Base-by-base conservation (phyloP, 2,888 invertebrate species). In the Geophilus truncorum region DNA sequence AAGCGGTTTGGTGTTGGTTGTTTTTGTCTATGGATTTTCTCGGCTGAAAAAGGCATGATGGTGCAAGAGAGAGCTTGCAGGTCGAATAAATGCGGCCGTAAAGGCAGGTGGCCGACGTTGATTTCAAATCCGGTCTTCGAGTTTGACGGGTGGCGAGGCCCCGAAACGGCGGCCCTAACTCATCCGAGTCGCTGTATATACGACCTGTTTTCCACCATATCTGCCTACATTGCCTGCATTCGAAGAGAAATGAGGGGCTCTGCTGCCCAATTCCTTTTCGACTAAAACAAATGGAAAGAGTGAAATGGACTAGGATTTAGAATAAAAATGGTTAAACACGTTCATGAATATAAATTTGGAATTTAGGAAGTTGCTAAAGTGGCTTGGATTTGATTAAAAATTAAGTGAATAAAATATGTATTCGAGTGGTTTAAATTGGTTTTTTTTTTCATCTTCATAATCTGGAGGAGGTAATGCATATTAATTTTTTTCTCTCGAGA, bases 71-170 rank as follows among this genome's bases (percentile, higher is more conserved):
- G 70, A 70, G 70, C 70, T 70, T 70, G 28, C 70, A 70, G 70
- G 70, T 70, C 70, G 70, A 70, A 70, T 70, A 70, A 70, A 70
- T 70, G 70, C 70, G 70, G 70, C 70, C 70, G 70, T 70, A 70
- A 70, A 70, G 70, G 70, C 70, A 70, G 70, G 70, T 70, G 70
- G 70, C 70, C 70, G 70, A 70, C 70, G 70, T 70, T 70, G 70
- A 70, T 70, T 70, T 70, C 70, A 70, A 70, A 70, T 70, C 70
- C 70, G 28, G 70, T 70, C 70, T 70, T 25, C 70, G 70, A 25
- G 70, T 70, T 70, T 70, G 70, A 70, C 70, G 70, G 70, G 70
- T 70, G 70, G 70, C 70, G 70, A 70, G 70, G 70, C 70, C 70
- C 12, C 70, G 70, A 70, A 70, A 70, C 70, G 70, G 28, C 70